phyloP scores from a whole-genome alignment of 1,140 invertebrate species.

The Lepidurus couesii region DNA sequence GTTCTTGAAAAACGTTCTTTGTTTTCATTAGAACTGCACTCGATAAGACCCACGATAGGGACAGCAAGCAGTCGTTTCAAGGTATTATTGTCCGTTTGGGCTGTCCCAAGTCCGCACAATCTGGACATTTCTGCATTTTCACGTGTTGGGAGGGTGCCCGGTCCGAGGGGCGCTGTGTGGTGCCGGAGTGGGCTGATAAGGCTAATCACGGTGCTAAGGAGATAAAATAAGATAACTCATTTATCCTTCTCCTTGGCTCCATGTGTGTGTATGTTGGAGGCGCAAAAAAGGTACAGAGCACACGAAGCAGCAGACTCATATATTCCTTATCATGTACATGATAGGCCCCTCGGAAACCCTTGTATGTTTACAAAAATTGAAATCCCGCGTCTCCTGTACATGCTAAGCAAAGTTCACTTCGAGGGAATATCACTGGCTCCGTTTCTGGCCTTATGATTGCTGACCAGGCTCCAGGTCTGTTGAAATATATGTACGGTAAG shows the following conservation, averaged over 20 bases:
- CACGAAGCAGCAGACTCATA: not conserved
- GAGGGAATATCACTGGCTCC: not conserved
- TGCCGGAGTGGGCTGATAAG: not conserved
- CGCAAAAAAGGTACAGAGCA: conserved; percentile 11
- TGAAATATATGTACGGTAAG: not conserved
- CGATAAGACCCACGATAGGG: not conserved
- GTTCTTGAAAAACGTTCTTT: not conserved
- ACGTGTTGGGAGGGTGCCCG: not conserved
- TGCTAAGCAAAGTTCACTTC: not conserved
- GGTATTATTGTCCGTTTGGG: not conserved
- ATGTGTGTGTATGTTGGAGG: conserved; percentile 9
- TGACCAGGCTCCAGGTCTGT: not conserved
- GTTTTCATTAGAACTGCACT: conserved; percentile 11
- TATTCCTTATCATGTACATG: conserved; percentile 9
- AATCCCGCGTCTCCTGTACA: not conserved
- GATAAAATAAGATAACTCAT: conserved; percentile 15
- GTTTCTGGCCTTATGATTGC: no score
- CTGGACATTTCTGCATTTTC: conserved; percentile 17
- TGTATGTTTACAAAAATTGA: conserved; percentile 19
- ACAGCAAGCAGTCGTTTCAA: not conserved
- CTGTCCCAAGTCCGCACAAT: conserved; percentile 10
- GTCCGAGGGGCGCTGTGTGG: not conserved
- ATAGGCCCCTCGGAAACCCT: conserved; percentile 11
- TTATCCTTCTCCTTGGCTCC: not conserved
- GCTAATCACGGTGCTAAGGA: conserved; percentile 13